Base-by-base conservation (phyloP, 2,888 invertebrate species). In the Conomelus anceps region DNA sequence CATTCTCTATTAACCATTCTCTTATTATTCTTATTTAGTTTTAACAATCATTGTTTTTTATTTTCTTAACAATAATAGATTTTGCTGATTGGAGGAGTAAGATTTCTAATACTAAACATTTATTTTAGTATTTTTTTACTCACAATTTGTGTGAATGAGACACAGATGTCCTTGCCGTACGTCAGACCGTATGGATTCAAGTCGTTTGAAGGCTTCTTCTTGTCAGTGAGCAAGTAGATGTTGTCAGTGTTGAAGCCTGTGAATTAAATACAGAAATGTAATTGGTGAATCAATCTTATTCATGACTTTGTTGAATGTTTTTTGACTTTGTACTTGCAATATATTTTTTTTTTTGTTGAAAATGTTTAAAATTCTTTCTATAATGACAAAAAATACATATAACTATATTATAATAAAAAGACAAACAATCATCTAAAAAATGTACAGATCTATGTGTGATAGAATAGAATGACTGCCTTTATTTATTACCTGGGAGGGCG, bases 81-180 rank as follows among this genome's bases (percentile, higher is more conserved):
- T 41, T 13, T 13, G 11, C 41, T 41, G 41, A 29, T 94, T 93
- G 91, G 95, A 94, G 89, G 90, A 88, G 22, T 91, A 89, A 22
- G 13, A 41, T 13, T 41, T 41, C 11, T 41, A 41, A 41, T 41
- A 41, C 41, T 11, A n/a, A n/a, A n/a, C n/a, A n/a, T n/a, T n/a
- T n/a, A n/a, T n/a, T n/a, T n/a, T n/a, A n/a, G 7, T 22, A 84
- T 9, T 84, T 7, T 7, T 84, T 6, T 85, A 24, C 86, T 86
- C 24, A 86, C 86, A 22, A 24, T 17, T 23, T 0, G 0, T 24
- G 24, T 23, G 24, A 23, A 23, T 22, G 86, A 20, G 29, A 23
- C 24, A 24, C 86, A 86, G 3, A 24, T 86, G 26, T 86, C 86
- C 23, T 24, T 26, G 24, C 29, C 86, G 17, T 86, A 24, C 17